Evolutionary conservation across 1,140 invertebrate genomes (phyloP), one percentile per base, ranked within the genome.

Genomic region (Bilobella aurantiaca): DNA sequence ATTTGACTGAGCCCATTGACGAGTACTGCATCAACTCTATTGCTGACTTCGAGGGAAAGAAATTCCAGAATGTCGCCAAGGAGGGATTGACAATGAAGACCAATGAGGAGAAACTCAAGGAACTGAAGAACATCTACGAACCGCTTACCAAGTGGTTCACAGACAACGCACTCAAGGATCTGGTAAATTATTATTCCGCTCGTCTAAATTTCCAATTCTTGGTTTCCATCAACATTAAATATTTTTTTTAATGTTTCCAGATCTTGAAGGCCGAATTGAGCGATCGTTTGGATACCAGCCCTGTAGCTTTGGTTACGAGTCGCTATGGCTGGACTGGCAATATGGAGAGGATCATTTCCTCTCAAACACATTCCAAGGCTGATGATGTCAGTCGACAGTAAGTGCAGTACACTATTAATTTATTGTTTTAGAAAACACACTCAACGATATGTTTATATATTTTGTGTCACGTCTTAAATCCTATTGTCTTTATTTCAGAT

Each of bases 41-140:
- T 73, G 95, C 97, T n/a, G 96, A 99, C 79, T 99, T 95, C 78
- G 96, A 99, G 74, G 92, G 93, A 30, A 97, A 98, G 80, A 98
- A 98, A 78, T 97, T 99, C 88, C 95, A 98, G 79, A 99, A 99
- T 76, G 92, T 98, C 32, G 97, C 97, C 66, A 99, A 99, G 78
- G 97, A 99, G 81, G 95, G 96, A 1, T 86, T 99, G 73, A 85
- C 87, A 62, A 76, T 99, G 1, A 86, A 93, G 65, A 92, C 84
- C 75, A 86, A 85, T 25, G 86, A 87, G 66, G 86, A 92, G 75
- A 85, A 84, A 71, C 81, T 88, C 72, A 92, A 97, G 78, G 82
- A 84, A 53, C 74, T 91, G 27, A 87, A 90, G 74, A 85, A 83
- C 68, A 82, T 85, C 57, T 98, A 88, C 75, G 93, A 98, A 79